Conservation (phyloP, 2,113 vertebrate genomes). For the Elachura formosa region DNA sequence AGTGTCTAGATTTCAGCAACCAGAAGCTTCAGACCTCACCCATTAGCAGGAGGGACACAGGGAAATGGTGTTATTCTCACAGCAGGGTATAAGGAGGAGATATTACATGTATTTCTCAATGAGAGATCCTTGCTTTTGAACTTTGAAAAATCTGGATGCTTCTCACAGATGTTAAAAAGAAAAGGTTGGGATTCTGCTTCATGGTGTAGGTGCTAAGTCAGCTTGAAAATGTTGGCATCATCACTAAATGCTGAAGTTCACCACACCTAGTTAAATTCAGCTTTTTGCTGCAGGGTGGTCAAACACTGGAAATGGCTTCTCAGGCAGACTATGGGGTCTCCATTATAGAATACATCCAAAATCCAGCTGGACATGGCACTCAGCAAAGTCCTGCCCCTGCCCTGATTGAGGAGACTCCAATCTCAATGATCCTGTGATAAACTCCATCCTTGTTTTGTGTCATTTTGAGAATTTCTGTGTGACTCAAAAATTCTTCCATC, state of each 20-base stretch:
- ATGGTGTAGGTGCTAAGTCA: background rate
- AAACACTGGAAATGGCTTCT: background rate
- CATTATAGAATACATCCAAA: background rate
- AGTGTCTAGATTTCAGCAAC: background rate
- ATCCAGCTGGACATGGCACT: rapidly evolving
- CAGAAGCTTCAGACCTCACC: background rate
- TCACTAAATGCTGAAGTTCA: background rate
- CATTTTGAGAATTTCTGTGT: background rate
- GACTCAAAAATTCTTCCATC: background rate
- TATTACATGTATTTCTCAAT: background rate
- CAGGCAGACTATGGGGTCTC: background rate
- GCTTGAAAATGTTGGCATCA: background rate
- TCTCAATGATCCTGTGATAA: background rate
- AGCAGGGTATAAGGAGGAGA: background rate
- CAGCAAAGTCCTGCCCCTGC: background rate
- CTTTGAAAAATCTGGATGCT: background rate
- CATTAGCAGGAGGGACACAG: background rate
- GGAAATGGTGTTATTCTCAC: background rate
- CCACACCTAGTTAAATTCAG: background rate
- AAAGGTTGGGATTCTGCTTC: background rate
- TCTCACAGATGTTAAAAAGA: background rate
- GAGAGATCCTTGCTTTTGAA: background rate
- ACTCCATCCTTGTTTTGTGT: background rate
- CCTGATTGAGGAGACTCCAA: background rate
- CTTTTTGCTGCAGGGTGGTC: background rate